Evolutionary conservation across 2,888 invertebrate genomes (phyloP), one percentile per base, ranked within the genome.

Genomic region (Rhimphoctona megacephalus): DNA sequence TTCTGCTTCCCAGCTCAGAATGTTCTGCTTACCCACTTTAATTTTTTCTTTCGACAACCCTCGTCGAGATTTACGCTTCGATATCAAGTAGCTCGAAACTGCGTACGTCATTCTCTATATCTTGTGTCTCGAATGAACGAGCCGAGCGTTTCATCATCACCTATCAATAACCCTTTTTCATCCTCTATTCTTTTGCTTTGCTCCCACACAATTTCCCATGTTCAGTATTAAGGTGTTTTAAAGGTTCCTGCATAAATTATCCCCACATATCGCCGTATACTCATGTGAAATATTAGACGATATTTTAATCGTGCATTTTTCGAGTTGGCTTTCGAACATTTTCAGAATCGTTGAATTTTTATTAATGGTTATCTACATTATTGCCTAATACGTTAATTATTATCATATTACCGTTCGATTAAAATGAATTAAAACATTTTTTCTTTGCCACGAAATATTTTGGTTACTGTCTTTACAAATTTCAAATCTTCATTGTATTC

Each of bases 121-220:
- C 52, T 74, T 69, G 67, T 39, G 73, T 85, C 54, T 25, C 46
- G 77, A 77, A 67, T 46, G 66, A 57, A 81, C 77, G n/a, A 67
- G 39, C 54, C 43, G 43, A 46, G 43, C 46, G 22, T 46, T 43
- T 43, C 49, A 36, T 66, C 66, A 33, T 64, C 67, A 46, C 11
- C 36, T 52, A 36, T 49, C 33, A 33, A 61, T n/a, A 52, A 67
- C 1, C 30, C 39, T 52, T 33, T 78, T 64, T 52, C 39, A n/a
- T 52, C 52, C 17, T 66, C n/a, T 43, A 17, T 22, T 66, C 64
- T 2, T 49, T 66, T 11, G 64, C 33, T 52, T 39, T 17, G 64
- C 33, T 52, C 39, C 17, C 49, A 6, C 5, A 43, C 9, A 19
- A 33, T n/a, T 66, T 33, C 11, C 36, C 11, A 19, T 17, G 2